Evolutionary conservation across 1,140 invertebrate species (phyloP).

Genomic region (Cydia amplana): DNA sequence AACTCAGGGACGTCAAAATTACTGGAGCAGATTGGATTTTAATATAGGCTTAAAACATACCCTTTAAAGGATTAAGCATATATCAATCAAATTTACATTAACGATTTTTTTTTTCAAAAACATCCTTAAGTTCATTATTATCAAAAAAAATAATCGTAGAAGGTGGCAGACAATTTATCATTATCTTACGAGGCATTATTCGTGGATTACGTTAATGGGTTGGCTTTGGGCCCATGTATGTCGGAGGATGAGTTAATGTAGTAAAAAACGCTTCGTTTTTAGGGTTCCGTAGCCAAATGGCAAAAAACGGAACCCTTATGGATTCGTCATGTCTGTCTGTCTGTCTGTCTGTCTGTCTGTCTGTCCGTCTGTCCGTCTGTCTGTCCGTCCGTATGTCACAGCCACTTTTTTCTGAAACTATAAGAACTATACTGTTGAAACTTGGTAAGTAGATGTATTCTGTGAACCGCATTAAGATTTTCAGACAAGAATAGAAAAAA

Average conservation of each 20-base stretch:
- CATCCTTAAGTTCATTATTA: constrained; percentile 10
- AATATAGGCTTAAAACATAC: constrained; percentile 1
- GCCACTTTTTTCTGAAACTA: too few relatives aligned
- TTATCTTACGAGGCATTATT: constrained; percentile 12
- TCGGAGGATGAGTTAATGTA: neutral
- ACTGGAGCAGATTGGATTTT: neutral
- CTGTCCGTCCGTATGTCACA: too few relatives aligned
- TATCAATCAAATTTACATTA: neutral
- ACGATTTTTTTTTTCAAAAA: neutral
- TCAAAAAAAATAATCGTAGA: neutral
- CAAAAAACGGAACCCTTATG: too few relatives aligned
- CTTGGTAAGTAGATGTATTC: too few relatives aligned
- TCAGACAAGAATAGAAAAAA: too few relatives aligned
- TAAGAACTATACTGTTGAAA: too few relatives aligned
- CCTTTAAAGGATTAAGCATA: neutral
- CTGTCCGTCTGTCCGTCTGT: too few relatives aligned
- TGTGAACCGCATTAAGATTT: too few relatives aligned
- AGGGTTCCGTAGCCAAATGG: too few relatives aligned
- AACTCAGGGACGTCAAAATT: neutral
- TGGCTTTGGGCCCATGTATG: neutral
- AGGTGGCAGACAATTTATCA: constrained; percentile 22
- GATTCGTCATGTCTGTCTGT: too few relatives aligned
- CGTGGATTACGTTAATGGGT: neutral
- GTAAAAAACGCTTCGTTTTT: too few relatives aligned
- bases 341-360: too few relatives aligned